Evolutionary conservation across 2,888 invertebrate genomes (phyloP), one percentile per base, ranked within the genome.

Genomic region (Agrotis exclamationis): DNA sequence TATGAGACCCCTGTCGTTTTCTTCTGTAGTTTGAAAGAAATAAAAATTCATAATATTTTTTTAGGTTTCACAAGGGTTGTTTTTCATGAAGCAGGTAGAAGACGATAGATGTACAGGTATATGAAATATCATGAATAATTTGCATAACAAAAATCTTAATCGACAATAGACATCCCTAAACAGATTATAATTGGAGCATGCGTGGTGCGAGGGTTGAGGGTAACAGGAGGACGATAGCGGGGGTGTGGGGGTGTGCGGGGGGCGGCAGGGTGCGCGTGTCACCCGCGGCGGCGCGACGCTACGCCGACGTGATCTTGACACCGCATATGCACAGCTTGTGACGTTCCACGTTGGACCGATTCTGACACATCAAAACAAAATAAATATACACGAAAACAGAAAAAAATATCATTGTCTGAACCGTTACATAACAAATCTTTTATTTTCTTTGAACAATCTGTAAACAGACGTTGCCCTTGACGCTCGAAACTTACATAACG

Each of bases 181-280:
- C 93, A 94, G 96, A 96, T 96, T 96, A 96, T 95, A 95, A 96
- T 95, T 96, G 96, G 96, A 96, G 96, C 96, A 96, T 96, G 96
- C 96, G 96, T 96, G 94, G 94, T 95, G 89, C 92, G 94, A 93
- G 93, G 92, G 93, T 92, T 90, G 93, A 89, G 92, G 91, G 92
- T 91, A 88, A 87, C 83, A 86, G 83, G 77, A 86, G 88, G 88
- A 85, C 83, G 85, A 85, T 66, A 76, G 82, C 81, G 88, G 86
- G 88, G 86, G 88, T 76, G 87, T 6, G 75, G 74, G 74, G 72
- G 83, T 51, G 77, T 67, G 86, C 76, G 79, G 83, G 76, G 79
- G 81, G 74, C 79, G 80, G 83, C 80, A 87, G 85, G 89, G 89
- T 90, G 91, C 90, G 92, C 91, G 91, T 92, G 92, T 91, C 93